Evolutionary conservation across 2,888 invertebrate genomes (phyloP).

Genomic region (Heliconius sara): DNA sequence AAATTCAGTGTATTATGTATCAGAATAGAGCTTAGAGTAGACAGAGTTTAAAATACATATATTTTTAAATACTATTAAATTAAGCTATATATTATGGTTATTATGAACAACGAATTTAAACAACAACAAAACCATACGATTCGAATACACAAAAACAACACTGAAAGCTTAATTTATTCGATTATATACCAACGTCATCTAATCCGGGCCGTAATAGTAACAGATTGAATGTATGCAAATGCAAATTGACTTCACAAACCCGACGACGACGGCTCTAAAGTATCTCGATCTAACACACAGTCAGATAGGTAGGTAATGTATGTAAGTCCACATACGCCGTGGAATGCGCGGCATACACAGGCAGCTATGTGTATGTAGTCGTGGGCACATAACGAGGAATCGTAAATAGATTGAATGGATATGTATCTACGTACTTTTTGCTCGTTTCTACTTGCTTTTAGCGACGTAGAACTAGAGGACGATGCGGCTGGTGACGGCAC

Average conservation of each 20-base stretch:
- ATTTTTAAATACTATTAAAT: not conserved
- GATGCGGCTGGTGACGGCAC: constrained; percentile 47
- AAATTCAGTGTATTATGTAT: no score
- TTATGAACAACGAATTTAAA: constrained; percentile 2
- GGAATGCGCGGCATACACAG: constrained; percentile 76
- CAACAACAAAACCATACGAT: not conserved
- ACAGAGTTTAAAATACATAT: not conserved
- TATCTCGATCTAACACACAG: constrained; percentile 55
- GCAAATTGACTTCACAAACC: constrained; percentile 51
- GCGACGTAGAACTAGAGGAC: constrained; percentile 58
- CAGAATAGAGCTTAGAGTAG: not conserved
- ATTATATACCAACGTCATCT: constrained; percentile 40
- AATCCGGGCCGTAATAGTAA: constrained; percentile 43
- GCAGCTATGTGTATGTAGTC: constrained; percentile 68
- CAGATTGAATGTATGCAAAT: constrained; percentile 48
- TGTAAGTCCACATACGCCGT: constrained; percentile 67
- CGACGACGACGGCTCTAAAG: constrained; percentile 51
- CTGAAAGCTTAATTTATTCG: constrained; percentile 33
- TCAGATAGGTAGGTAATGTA: constrained; percentile 60
- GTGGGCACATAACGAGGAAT: constrained; percentile 75
- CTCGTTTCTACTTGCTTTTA: constrained; percentile 71
- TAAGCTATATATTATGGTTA: not conserved
- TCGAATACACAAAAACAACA: constrained; percentile 4
- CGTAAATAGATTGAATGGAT: constrained; percentile 83
- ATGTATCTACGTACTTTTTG: constrained; percentile 74